Conservation (phyloP, 2,113 vertebrate species). For the Cinclus mexicanus region DNA sequence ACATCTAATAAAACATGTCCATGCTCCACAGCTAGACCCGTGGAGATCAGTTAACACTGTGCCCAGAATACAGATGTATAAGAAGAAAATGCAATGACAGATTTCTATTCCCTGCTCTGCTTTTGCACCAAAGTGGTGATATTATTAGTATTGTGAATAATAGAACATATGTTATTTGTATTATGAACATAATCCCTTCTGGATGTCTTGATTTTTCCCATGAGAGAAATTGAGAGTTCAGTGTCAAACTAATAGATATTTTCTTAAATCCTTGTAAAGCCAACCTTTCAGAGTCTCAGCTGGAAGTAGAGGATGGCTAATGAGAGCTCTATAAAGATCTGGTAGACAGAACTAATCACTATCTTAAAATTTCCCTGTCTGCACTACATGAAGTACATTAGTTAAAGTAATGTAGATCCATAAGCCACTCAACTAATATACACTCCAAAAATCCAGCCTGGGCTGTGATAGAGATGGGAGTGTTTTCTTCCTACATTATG, state of each 20-base stretch:
- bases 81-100: neutral
- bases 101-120: neutral
- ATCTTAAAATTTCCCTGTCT: conserved; percentile 53
- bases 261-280: neutral
- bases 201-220: neutral
- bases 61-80: neutral
- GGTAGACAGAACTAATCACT: conserved; percentile 53
- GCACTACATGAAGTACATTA: conserved; percentile 66
- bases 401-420: conserved; percentile 72
- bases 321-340: neutral
- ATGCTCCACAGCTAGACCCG: neutral
- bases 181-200: neutral
- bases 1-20: neutral
- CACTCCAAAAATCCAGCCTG: conserved; percentile 54
- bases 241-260: neutral
- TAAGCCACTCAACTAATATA: conserved; percentile 60
- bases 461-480: conserved; percentile 45
- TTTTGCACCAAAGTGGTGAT: neutral
- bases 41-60: neutral
- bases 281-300: neutral
- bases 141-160: neutral
- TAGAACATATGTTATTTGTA: neutral
- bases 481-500: conserved; percentile 72
- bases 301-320: neutral
- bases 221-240: neutral